These are phyloP conservation scores for Sycophila texana DNA, from an alignment of 2,888 invertebrate species.

Conservation along the genomic window DNA sequence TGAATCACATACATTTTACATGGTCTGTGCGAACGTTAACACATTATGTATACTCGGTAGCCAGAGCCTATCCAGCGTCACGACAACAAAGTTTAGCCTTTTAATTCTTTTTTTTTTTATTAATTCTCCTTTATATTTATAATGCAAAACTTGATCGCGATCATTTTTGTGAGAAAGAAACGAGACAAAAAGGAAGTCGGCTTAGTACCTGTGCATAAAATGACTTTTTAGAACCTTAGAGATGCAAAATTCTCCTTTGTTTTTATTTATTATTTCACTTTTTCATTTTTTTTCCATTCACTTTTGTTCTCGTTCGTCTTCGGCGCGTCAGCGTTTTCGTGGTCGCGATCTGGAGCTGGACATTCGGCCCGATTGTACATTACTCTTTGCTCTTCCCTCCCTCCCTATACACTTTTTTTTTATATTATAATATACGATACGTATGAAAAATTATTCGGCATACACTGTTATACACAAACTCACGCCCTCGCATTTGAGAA, in stretches of 20 bases:
- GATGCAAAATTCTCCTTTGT: constrained; percentile 45
- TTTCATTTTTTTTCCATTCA: neutral
- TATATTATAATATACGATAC: constrained; percentile 43
- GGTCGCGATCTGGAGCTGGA: constrained; percentile 52
- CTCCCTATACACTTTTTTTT: constrained; percentile 37
- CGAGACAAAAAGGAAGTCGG: constrained; percentile 18
- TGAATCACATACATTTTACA: constrained; percentile 59
- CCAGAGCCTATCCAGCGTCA: constrained; percentile 62
- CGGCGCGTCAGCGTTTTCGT: neutral
- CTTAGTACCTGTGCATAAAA: constrained; percentile 37
- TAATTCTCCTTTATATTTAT: constrained; percentile 36
- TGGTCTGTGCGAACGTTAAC: constrained; percentile 57
- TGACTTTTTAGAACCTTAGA: constrained; percentile 24
- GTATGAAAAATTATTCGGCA: constrained; percentile 52
- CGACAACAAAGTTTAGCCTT: constrained; percentile 58
- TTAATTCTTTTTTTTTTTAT: constrained; percentile 29
- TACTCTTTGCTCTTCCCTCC: constrained; percentile 20
- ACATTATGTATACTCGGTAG: constrained; percentile 59
- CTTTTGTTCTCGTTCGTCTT: neutral
- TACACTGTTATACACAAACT: constrained; percentile 47
- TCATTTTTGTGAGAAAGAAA: constrained; percentile 15
- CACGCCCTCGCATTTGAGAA: constrained; percentile 34
- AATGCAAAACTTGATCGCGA: constrained; percentile 22
- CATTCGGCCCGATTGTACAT: constrained; percentile 56
- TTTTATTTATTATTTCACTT: too few species aligned